Conservation (phyloP, 2,888 invertebrate genomes). For the Pyrrhia umbra region DNA sequence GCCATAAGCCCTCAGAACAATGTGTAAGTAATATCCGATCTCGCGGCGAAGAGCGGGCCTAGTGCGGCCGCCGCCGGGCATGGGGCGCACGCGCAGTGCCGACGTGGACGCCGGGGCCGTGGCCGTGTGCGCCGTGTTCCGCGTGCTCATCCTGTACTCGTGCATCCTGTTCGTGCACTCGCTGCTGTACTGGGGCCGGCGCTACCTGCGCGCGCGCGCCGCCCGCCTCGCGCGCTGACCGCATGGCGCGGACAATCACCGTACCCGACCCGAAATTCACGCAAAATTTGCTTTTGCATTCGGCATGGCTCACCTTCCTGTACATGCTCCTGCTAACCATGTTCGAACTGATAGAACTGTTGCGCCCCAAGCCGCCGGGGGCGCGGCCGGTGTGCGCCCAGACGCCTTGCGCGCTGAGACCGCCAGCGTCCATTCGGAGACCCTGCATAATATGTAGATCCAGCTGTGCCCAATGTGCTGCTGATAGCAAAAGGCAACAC, state of each 20-base stretch:
- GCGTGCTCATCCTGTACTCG: slow-evolving; percentile 73
- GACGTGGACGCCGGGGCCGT: slow-evolving; percentile 46
- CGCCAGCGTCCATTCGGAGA: neutral
- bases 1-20: neutral
- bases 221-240: slow-evolving; percentile 24
- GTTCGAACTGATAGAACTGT: slow-evolving; percentile 74
- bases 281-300: slow-evolving; percentile 59
- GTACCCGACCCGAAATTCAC: slow-evolving; percentile 66
- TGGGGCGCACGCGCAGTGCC: slow-evolving; percentile 9
- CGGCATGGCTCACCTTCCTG: slow-evolving; percentile 69
- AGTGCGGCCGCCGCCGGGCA: slow-evolving; percentile 9
- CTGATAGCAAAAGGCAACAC: neutral
- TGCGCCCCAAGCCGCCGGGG: slow-evolving; percentile 67
- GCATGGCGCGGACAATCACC: slow-evolving; percentile 38
- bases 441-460: neutral
- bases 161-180: slow-evolving; percentile 75
- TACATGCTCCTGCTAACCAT: slow-evolving; percentile 74
- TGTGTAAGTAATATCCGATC: slow-evolving; percentile 12
- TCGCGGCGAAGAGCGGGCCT: neutral
- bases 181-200: slow-evolving; percentile 76
- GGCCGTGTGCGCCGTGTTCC: slow-evolving; percentile 66
- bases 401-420: neutral
- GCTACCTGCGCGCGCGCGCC: slow-evolving; percentile 59
- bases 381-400: neutral
- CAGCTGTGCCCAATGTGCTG: neutral